These are phyloP conservation scores for Gandaritis pyraliata DNA, from an alignment of 2,888 invertebrate genomes.

Conservation along the genomic window DNA sequence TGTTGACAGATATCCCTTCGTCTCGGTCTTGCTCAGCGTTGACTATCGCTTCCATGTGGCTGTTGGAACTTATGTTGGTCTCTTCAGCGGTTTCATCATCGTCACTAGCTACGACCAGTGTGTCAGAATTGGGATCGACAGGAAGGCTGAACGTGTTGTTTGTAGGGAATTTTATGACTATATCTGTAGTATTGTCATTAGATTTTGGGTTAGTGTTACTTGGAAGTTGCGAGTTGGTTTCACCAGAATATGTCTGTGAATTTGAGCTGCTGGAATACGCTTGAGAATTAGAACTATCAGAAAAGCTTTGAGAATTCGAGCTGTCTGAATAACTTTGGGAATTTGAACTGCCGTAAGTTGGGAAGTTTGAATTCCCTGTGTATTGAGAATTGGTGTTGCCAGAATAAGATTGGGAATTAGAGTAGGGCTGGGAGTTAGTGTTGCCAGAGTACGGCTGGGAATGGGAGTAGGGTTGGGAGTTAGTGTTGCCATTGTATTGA, in stretches of 20 bases:
- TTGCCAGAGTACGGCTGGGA: constrained; percentile 26
- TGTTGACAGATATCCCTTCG: constrained; percentile 64
- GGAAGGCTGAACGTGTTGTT: constrained; percentile 71
- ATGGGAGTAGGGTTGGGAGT: constrained; percentile 13
- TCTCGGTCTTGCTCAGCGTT: constrained; percentile 74
- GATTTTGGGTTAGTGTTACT: constrained; percentile 15
- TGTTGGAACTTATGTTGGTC: constrained; percentile 66
- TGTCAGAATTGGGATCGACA: constrained; percentile 72
- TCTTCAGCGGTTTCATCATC: constrained; percentile 62
- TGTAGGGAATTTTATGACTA: constrained; percentile 60
- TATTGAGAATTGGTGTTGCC: constrained; percentile 30
- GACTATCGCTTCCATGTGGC: constrained; percentile 68
- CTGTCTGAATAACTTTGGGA: constrained; percentile 20
- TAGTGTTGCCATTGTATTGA: constrained; percentile 15
- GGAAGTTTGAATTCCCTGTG: constrained; percentile 23
- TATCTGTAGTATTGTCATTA: constrained; percentile 46
- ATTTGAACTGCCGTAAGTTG: constrained; percentile 17
- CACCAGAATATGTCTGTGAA: constrained; percentile 11
- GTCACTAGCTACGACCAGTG: constrained; percentile 69
- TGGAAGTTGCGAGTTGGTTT: neutral
- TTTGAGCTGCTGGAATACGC: constrained; percentile 10
- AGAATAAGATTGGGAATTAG: constrained; percentile 60
- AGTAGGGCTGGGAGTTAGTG: constrained; percentile 22
- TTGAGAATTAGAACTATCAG: constrained; percentile 14
- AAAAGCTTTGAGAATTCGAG: constrained; percentile 15